These are phyloP conservation scores for Pristionchus entomophagus DNA, from an alignment of 2,888 invertebrate genomes.

Conservation along the genomic window DNA sequence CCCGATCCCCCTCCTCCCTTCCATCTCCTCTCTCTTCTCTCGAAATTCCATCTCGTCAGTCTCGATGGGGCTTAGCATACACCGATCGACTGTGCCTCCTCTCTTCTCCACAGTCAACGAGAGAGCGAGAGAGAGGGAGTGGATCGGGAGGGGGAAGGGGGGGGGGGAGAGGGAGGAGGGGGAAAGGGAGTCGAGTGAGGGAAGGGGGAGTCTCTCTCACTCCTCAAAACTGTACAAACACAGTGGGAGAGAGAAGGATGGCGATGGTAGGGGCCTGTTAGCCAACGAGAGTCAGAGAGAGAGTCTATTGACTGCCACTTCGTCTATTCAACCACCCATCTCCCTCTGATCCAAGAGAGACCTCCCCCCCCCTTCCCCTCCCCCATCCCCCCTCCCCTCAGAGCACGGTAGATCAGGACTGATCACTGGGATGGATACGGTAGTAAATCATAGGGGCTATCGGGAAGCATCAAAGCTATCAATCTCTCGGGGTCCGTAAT, in stretches of 20 bases:
- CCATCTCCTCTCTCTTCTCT: not conserved
- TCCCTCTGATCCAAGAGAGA: too few relatives aligned
- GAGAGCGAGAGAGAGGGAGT: too few relatives aligned
- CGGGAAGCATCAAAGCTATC: slow-evolving; percentile 19
- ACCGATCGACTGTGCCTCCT: slow-evolving; percentile 29
- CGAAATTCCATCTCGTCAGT: slow-evolving; percentile 25
- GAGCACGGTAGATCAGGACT: not conserved
- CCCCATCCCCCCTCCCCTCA: not conserved
- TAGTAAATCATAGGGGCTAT: not conserved
- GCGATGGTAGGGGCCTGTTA: slow-evolving; percentile 37
- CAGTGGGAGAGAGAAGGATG: slow-evolving; percentile 25
- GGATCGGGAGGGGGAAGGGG: not conserved
- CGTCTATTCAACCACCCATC: not conserved
- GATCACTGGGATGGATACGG: not conserved
- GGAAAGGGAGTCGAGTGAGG: not conserved
- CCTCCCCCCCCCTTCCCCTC: not conserved
- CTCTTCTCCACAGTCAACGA: not conserved
- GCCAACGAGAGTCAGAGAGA: too few relatives aligned
- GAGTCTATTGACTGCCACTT: not conserved
- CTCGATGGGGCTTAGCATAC: slow-evolving; percentile 34
- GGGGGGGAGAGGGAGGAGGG: slow-evolving; percentile 3
- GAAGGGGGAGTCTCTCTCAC: slow-evolving; percentile 31
- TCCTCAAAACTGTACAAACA: slow-evolving; percentile 34
- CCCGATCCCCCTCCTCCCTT: not conserved
- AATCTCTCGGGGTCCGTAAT: slow-evolving; percentile 24